Evolutionary conservation across 1,140 invertebrate species (phyloP).

Genomic region (Phocides pigmalion): DNA sequence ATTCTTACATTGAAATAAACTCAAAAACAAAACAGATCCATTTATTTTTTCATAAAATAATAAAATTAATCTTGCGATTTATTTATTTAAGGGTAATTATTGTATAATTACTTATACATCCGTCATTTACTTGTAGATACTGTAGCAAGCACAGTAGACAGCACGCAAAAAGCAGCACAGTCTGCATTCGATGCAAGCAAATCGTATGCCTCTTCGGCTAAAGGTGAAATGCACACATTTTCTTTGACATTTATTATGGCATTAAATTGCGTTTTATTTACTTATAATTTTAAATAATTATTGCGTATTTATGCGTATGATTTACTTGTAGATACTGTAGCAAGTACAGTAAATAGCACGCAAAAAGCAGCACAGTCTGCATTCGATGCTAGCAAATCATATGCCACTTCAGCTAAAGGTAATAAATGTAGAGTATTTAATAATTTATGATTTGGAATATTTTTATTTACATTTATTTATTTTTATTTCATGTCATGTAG

Average conservation of each 20-base stretch:
- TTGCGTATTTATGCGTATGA: background rate
- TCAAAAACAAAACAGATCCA: too few species aligned
- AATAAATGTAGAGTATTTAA: background rate
- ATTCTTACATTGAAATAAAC: too few species aligned
- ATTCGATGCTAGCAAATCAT: conserved; percentile 47
- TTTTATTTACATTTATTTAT: conserved; percentile 28
- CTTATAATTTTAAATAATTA: background rate
- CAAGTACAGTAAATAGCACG: conserved; percentile 50
- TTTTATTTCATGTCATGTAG: conserved; percentile 43
- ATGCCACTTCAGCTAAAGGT: conserved; percentile 50
- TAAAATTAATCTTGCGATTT: too few species aligned
- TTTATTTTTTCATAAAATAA: too few species aligned
- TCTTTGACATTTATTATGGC: too few species aligned
- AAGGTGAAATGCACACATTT: too few species aligned
- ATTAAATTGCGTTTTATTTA: too few species aligned
- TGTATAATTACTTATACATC: background rate
- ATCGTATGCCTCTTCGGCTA: too few species aligned
- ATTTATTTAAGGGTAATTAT: background rate
- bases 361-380: conserved; percentile 46
- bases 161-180: too few species aligned
- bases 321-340: conserved; percentile 51
- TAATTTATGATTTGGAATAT: background rate
- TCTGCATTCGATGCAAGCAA: too few species aligned
- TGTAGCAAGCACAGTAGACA: too few species aligned
- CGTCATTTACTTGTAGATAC: conserved; percentile 43